Percentiles rank a stretch among this genome's conserved stretches.
Conservation (phyloP, 2,113 vertebrate genomes). For the Bucco capensis region DNA sequence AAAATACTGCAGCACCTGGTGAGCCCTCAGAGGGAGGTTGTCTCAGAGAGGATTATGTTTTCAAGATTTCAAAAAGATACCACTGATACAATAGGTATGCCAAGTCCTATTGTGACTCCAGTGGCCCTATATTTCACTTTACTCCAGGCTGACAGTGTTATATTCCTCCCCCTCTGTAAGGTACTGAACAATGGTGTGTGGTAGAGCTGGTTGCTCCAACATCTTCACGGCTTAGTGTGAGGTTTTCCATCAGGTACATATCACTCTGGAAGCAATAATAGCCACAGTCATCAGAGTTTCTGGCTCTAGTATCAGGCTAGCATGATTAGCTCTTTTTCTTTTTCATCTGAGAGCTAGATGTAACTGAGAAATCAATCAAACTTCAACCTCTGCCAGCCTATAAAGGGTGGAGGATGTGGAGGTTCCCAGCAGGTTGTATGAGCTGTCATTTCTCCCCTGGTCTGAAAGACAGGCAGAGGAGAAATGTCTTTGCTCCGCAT, state of each 20-base stretch:
- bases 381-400: not conserved
- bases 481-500: not conserved
- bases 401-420: not conserved
- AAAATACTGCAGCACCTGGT: not conserved
- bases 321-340: not conserved
- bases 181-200: not conserved
- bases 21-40: not conserved
- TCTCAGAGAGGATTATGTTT: not conserved
- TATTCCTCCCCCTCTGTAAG: not conserved
- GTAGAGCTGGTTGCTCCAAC: not conserved
- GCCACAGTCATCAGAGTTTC: not conserved
- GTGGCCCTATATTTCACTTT: not conserved
- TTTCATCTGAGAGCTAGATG: not conserved
- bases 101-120: not conserved
- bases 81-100: not conserved
- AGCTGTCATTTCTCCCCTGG: not conserved
- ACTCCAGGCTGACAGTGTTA: not conserved
- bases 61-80: not conserved
- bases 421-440: not conserved
- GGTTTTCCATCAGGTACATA: not conserved
- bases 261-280: not conserved
- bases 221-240: rapidly evolving
- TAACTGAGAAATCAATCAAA: slow-evolving; percentile 27
- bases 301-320: not conserved
- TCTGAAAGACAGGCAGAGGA: slow-evolving; percentile 4